A percentile compares a stretch with the other conserved stretches of the same genome.
Evolutionary conservation across 1,140 invertebrate genomes (phyloP).

Genomic region (Drosophila cardini): DNA sequence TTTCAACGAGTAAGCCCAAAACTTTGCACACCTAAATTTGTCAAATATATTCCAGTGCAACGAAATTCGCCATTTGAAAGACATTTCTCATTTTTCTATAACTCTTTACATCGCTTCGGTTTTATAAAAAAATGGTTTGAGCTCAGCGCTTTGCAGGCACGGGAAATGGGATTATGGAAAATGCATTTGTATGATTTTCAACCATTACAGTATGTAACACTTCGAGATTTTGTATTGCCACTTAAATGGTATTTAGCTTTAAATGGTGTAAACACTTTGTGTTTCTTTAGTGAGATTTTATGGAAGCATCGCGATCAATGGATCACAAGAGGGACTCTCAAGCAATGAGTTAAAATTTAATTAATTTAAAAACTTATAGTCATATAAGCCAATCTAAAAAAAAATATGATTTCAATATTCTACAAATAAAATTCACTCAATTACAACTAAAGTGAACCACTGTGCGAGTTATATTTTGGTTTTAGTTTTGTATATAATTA

Average conservation of each 20-base stretch:
- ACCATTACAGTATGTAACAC: not conserved
- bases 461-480: conserved; percentile 10
- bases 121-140: not conserved
- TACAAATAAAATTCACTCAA: not conserved
- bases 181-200: not conserved
- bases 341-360: no score
- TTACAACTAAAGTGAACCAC: conserved; percentile 3
- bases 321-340: no score
- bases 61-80: conserved; percentile 29
- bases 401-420: not conserved
- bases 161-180: not conserved
- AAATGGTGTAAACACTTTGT: not conserved
- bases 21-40: conserved; percentile 41
- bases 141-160: not conserved
- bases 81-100: not conserved
- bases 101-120: not conserved
- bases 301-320: conserved; percentile 15
- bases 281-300: conserved; percentile 38
- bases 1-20: conserved; percentile 16
- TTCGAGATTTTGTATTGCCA: conserved; percentile 7
- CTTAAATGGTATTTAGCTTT: conserved; percentile 2
- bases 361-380: no score
- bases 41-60: conserved; percentile 37
- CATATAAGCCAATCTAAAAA: no score
- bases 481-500: conserved; percentile 27